Conservation (phyloP, 2,797 vertebrate genomes). For the Meriones psammophilus region DNA sequence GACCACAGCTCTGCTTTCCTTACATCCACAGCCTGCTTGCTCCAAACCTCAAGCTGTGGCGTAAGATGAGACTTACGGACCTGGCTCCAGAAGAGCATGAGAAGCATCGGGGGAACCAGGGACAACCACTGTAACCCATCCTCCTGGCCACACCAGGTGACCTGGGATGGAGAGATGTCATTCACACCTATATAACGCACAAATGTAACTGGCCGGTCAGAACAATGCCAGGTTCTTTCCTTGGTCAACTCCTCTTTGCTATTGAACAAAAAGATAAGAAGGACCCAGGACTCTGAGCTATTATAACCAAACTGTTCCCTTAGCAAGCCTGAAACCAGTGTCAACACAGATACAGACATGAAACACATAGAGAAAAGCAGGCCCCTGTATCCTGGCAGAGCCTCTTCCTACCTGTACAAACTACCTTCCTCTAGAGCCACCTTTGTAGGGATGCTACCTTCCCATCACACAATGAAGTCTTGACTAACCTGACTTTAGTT, state of each 20-base stretch:
- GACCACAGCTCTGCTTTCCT: not conserved
- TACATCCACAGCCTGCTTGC: not conserved
- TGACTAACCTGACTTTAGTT: not conserved
- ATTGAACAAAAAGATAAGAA: not conserved
- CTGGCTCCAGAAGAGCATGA: not conserved
- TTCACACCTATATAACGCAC: not conserved
- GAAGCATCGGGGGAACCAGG: not conserved
- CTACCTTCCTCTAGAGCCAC: not conserved
- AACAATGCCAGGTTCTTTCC: not conserved
- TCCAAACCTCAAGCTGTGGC: not conserved
- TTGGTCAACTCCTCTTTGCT: not conserved
- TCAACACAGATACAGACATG: not conserved
- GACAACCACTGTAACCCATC: not conserved
- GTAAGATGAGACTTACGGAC: not conserved
- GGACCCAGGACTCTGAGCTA: not conserved
- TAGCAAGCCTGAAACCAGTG: not conserved
- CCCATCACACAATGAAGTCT: slow-evolving; percentile 1
- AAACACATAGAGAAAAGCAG: not conserved
- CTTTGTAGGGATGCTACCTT: not conserved
- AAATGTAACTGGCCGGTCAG: not conserved
- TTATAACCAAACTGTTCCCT: not conserved
- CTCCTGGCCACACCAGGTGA: not conserved
- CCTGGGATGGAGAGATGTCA: not conserved
- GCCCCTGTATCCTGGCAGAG: not conserved
- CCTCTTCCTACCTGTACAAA: not conserved